Base-by-base conservation (phyloP, 1,140 invertebrate genomes). In the Psilanteris sp. region DNA sequence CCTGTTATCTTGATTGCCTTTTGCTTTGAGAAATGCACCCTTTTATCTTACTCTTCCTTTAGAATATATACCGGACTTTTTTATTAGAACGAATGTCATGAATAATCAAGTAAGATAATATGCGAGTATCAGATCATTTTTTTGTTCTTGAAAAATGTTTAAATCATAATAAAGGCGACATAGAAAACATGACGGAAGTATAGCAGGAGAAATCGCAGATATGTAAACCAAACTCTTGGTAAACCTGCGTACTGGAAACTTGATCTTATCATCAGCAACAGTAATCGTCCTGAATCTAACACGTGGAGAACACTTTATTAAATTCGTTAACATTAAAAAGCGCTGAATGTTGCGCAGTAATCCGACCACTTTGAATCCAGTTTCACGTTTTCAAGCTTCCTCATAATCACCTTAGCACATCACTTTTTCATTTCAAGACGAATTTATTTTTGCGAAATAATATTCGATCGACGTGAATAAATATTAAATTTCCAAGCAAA, bases 11-110 rank as follows among this genome's bases (percentile, higher is more conserved):
- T 77, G 83, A 86, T 84, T 86, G 81, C 83, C 83, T 81, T 83
- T 78, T 80, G 82, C 79, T 84, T 81, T 85, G 83, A 84, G 84
- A 83, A 85, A 86, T 85, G 82, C 61, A 66, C 70, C 62, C 80
- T 79, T 34, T 34, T 80, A 80, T 86, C 81, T 81, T 77, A 54
- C 67, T 48, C 43, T 44, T 31, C 22, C 70, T n/a, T 70, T 22
- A 46, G 24, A 34, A 44, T 4, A 5, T 29, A 9, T 6, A 11
- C 3, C 22, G 15, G 41, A 13, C 18, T 29, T 43, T 32, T 31
- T 31, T 32, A 50, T 41, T 50, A 27, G 22, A 18, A 20, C 14
- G 4, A 37, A 37, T n/a, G 9, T 31, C n/a, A 7, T 7, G 16
- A 43, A 10, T 39, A n/a, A 9, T 39, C 4, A 2, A 10, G 11